phyloP scores from a whole-genome alignment of 2,888 invertebrate species.

The Plutella xylostella region DNA sequence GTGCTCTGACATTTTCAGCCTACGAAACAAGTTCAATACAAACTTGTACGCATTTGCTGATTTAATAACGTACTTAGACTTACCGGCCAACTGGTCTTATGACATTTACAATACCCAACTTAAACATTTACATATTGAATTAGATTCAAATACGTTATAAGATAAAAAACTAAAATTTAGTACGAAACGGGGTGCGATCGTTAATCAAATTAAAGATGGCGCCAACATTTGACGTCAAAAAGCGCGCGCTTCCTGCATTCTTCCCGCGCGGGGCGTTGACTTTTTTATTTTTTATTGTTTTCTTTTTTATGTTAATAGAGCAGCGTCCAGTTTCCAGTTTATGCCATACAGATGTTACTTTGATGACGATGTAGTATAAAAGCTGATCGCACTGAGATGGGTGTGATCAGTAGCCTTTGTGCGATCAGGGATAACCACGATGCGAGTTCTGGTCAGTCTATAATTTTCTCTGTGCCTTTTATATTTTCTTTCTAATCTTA shows the following conservation, averaged over 20 bases:
- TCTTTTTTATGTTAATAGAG: conserved; percentile 22
- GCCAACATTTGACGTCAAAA: conserved; percentile 31
- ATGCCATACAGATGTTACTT: conserved; percentile 25
- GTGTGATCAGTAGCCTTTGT: conserved; percentile 50
- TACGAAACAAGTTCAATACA: too few species aligned
- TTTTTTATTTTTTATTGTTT: conserved; percentile 21
- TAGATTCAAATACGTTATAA: not conserved
- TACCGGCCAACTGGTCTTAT: too few species aligned
- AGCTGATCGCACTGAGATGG: conserved; percentile 32
- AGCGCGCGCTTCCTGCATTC: conserved; percentile 57
- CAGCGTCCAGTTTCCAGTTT: conserved; percentile 29
- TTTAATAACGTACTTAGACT: too few species aligned
- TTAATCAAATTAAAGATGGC: conserved; percentile 24
- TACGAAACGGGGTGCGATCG: conserved; percentile 18
- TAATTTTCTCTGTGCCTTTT: conserved; percentile 7
- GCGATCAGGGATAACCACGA: conserved; percentile 32
- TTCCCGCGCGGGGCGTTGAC: conserved; percentile 31
- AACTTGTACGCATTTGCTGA: too few species aligned
- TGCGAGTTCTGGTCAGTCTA: conserved; percentile 60
- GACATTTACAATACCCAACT: too few species aligned
- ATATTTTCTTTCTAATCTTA: too few species aligned
- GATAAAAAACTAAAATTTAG: not conserved
- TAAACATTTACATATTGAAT: too few species aligned
- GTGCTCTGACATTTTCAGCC: too few species aligned
- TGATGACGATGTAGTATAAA: conserved; percentile 41